phyloP scores from a whole-genome alignment of 2,113 vertebrate genomes.

The Coturnix japonica region DNA sequence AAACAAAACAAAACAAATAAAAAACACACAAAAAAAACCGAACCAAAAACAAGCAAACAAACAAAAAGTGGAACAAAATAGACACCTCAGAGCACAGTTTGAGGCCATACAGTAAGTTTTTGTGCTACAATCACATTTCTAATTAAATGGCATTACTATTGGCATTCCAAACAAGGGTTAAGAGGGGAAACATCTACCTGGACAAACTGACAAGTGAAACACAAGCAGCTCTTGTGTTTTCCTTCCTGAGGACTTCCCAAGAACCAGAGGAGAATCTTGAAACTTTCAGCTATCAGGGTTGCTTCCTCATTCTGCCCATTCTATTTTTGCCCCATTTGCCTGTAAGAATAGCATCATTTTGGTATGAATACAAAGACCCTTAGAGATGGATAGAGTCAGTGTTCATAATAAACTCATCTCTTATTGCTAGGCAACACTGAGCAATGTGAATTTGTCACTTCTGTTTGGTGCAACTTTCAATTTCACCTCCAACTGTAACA shows the following conservation, averaged over 20 bases:
- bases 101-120: not conserved
- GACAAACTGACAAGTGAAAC: not conserved
- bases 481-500: conserved; percentile 87
- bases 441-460: conserved; percentile 86
- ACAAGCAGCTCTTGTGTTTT: not conserved
- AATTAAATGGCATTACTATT: not conserved
- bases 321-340: conserved; percentile 48
- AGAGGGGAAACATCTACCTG: not conserved
- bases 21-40: too few relatives aligned
- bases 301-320: conserved; percentile 39
- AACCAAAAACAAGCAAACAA: too few relatives aligned
- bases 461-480: conserved; percentile 84
- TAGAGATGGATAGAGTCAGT: conserved; percentile 72
- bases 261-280: conserved; percentile 12
- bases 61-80: not conserved
- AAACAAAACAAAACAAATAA: too few relatives aligned
- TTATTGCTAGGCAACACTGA: conserved; percentile 86
- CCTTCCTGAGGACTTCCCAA: not conserved
- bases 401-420: conserved; percentile 79
- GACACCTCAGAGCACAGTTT: not conserved
- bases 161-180: not conserved
- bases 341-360: conserved; percentile 45
- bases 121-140: not conserved
- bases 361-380: conserved; percentile 65
- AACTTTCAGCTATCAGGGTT: not conserved